These are phyloP conservation scores for Holothuria glaberrima DNA, from an alignment of 35 echinoderm and acorn worm genomes.

Conservation along the genomic window DNA sequence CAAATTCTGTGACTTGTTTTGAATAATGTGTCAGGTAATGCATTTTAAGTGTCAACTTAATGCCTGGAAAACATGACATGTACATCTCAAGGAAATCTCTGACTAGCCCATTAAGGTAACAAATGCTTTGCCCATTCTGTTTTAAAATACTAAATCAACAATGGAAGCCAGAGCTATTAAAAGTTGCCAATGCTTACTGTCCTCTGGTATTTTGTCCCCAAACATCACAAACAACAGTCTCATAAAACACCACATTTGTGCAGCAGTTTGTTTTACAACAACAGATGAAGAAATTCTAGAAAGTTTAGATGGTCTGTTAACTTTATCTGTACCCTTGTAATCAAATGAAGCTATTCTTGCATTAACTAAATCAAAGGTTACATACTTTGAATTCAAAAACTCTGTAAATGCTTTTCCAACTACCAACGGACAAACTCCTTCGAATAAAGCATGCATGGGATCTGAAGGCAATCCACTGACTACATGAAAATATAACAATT, in stretches of 20 bases:
- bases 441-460: not conserved
- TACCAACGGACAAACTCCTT: not conserved
- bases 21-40: not conserved
- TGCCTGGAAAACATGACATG: not conserved
- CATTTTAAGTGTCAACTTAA: not conserved
- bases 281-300: not conserved
- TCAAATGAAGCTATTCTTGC: not conserved
- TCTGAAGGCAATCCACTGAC: not conserved
- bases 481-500: not conserved
- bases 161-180: not conserved
- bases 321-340: slow-evolving; percentile 12
- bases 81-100: slow-evolving; percentile 3
- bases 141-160: not conserved
- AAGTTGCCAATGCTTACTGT: not conserved
- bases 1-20: not conserved
- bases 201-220: not conserved
- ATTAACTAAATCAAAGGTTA: slow-evolving; percentile 6
- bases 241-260: too few species aligned
- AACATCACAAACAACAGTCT: too few species aligned
- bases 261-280: not conserved
- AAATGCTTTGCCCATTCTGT: not conserved
- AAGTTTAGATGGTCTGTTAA: not conserved
- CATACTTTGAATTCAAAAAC: not conserved
- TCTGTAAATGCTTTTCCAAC: not conserved
- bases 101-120: not conserved